Conservation (phyloP, 2,113 vertebrate genomes). For the Scatophagus argus region DNA sequence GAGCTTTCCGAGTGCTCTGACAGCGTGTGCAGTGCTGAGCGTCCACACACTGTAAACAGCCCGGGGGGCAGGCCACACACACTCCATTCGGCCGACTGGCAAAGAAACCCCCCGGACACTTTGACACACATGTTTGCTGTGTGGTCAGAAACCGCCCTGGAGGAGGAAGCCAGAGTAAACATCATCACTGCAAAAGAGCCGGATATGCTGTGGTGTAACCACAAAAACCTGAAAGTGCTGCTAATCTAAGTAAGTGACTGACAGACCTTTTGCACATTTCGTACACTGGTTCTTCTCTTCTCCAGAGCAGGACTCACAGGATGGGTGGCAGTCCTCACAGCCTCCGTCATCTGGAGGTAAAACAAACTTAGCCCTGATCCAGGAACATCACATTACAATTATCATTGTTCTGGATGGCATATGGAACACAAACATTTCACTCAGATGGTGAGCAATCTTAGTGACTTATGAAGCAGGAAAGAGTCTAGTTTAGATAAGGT, state of each 20-base stretch:
- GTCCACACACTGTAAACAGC: conserved; percentile 85
- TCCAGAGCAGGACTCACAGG: conserved; percentile 81
- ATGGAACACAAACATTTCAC: neutral
- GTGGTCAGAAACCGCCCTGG: conserved; percentile 83
- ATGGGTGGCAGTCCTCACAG: conserved; percentile 79
- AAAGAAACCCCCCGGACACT: conserved; percentile 87
- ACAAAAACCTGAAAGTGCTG: conserved; percentile 2
- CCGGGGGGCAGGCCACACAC: conserved; percentile 86
- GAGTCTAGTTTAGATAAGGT: neutral
- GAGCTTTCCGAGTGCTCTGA: conserved; percentile 47
- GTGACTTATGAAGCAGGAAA: neutral
- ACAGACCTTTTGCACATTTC: conserved; percentile 77
- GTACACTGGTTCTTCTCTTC: conserved; percentile 74
- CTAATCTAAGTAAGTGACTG: neutral
- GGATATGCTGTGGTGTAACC: neutral
- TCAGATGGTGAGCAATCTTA: neutral
- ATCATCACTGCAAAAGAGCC: neutral
- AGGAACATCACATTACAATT: neutral
- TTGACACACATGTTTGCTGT: conserved; percentile 81
- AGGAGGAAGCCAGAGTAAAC: conserved; percentile 38
- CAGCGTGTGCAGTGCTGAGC: conserved; percentile 85
- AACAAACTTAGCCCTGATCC: neutral
- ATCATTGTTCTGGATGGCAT: neutral
- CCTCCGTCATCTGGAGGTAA: conserved; percentile 69
- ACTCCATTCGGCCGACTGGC: conserved; percentile 74